Evolutionary conservation across 2,113 vertebrate species (phyloP).

Genomic region (Chaenogobius annularis): DNA sequence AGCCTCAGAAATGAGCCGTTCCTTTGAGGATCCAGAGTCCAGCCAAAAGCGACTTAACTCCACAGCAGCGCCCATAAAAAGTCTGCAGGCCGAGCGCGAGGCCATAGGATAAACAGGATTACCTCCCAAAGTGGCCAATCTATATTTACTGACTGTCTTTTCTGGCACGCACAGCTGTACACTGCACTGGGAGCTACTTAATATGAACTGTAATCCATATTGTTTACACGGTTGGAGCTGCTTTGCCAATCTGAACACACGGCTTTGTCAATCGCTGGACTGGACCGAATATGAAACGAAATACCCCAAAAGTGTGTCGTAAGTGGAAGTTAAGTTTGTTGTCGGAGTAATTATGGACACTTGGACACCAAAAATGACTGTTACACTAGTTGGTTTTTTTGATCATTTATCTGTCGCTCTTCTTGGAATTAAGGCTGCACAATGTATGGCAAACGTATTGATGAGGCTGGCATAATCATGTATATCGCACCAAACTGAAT

Average conservation of each 20-base stretch:
- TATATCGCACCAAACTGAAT: no score
- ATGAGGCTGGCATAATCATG: no score
- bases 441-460: no score
- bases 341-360: no score
- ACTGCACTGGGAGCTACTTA: neutral
- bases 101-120: conserved; percentile 17
- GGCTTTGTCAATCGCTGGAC: no score
- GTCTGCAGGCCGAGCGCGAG: conserved; percentile 28
- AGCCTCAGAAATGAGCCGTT: conserved; percentile 35
- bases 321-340: no score
- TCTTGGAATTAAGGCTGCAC: no score
- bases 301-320: no score
- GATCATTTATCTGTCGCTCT: no score
- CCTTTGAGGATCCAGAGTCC: conserved; percentile 40
- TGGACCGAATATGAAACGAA: no score
- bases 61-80: conserved; percentile 18
- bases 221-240: neutral
- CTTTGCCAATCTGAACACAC: neutral
- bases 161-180: conserved; percentile 8
- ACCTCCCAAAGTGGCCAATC: conserved; percentile 19
- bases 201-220: conserved; percentile 17
- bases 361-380: no score
- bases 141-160: conserved; percentile 23
- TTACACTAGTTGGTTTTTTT: no score
- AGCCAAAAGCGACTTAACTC: conserved; percentile 27